Evolutionary conservation across 2,888 invertebrate genomes (phyloP).

Genomic region (Zygaena filipendulae): DNA sequence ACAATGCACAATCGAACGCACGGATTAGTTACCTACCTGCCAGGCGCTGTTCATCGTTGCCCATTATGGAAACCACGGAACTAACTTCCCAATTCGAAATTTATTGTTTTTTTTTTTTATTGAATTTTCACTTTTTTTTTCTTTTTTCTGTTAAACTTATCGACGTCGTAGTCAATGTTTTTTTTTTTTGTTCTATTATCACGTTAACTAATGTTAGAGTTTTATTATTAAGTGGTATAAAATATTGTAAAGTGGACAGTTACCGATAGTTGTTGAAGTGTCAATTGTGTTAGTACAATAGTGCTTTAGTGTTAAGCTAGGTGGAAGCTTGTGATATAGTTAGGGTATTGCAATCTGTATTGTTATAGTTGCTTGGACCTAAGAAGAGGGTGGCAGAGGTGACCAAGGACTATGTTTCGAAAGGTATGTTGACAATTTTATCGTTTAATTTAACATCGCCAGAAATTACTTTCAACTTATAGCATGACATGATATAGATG

Average conservation of each 20-base stretch:
- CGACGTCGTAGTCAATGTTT: constrained; percentile 49
- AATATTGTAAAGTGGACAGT: constrained; percentile 40
- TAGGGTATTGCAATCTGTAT: constrained; percentile 36
- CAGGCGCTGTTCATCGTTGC: constrained; percentile 19
- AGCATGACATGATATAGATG: no score
- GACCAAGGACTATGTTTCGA: no score
- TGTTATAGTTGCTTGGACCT: constrained; percentile 31
- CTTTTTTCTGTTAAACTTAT: no score
- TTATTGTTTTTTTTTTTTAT: constrained; percentile 1
- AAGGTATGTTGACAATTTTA: no score
- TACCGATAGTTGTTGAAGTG: constrained; percentile 55
- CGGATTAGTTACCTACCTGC: constrained; percentile 32
- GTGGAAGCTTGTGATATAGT: constrained; percentile 65
- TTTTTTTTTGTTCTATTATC: constrained; percentile 46
- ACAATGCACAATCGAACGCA: constrained; percentile 13
- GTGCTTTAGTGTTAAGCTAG: constrained; percentile 61
- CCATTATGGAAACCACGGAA: constrained; percentile 5
- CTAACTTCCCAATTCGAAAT: neutral
- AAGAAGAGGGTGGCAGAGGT: constrained; percentile 27
- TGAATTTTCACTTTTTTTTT: constrained; percentile 38
- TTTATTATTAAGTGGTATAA: constrained; percentile 59
- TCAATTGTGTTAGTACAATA: constrained; percentile 55
- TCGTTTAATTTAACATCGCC: no score
- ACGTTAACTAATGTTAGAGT: constrained; percentile 64
- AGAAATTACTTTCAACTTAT: no score